Base-by-base conservation (phyloP, 2,888 invertebrate genomes). In the Lasioglossum marginatum region DNA sequence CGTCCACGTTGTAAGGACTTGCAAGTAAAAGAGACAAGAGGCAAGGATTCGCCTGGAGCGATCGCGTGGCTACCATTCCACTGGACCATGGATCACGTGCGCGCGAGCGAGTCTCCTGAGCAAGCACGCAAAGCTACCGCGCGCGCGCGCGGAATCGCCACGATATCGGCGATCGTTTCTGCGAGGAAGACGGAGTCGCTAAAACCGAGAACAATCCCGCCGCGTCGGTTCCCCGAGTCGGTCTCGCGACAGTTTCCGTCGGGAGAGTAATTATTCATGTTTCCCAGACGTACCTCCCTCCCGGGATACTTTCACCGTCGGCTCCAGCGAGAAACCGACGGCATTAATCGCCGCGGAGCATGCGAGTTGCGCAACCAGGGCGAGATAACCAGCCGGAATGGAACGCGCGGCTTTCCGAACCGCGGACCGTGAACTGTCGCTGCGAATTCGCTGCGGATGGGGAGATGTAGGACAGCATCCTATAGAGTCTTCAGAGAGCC, bases 61-160 rank as follows among this genome's bases (percentile, higher is more conserved):
- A 87, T 94, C 94, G 93, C 94, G 94, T 94, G 94, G 94, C 94
- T 90, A 92, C 91, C 83, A 86, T 79, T 83, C 83, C 81, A 68
- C 86, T 85, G 71, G 85, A 70, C 84, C 89, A 83, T 88, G 87
- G 84, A 91, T 91, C 90, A 89, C 88, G 90, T 88, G 84, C 86
- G 89, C 89, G 90, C 88, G 84, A 85, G 79, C 76, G 77, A 37
- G n/a, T 79, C 83, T 83, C 70, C 63, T 81, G 70, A 72, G 83
- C 79, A 45, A 66, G 86, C 90, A 91, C 90, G 90, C 90, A 89
- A 91, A 77, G 87, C 88, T 87, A 83, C 87, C 82, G 82, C 23
- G 23, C 23, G 48, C 52, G 2, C 52, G 73, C 88, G 88, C 83
- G 83, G 78, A 81, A 82, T 83, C 87, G 76, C 43, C 82, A 37